Evolutionary conservation across 2,113 vertebrate genomes (phyloP).

Genomic region (Bos indicus): DNA sequence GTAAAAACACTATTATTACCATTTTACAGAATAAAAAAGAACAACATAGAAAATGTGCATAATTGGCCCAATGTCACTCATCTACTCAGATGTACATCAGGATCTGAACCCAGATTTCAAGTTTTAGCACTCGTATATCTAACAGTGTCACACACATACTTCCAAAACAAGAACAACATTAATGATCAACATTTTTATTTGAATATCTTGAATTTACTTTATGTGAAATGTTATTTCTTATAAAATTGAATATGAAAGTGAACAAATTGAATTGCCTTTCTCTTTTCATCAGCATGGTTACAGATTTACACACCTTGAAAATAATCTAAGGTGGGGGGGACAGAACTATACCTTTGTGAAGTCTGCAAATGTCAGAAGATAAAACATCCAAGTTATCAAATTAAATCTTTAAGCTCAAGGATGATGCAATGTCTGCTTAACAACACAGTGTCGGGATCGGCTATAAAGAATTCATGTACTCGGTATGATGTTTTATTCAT

Average conservation of each 20-base stretch:
- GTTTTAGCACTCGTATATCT: background rate
- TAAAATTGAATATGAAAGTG: background rate
- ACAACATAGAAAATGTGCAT: background rate
- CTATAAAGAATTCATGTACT: constrained; percentile 19
- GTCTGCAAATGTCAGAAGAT: background rate
- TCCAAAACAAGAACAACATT: background rate
- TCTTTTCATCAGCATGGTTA: background rate
- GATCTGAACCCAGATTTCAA: background rate
- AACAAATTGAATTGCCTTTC: background rate
- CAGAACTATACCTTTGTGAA: background rate
- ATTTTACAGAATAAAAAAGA: background rate
- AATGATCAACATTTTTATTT: background rate
- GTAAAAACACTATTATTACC: background rate
- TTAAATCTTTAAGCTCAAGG: constrained; percentile 2
- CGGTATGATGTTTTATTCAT: constrained; percentile 33
- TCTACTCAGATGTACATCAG: background rate
- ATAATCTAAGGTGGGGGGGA: background rate
- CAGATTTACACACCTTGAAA: background rate
- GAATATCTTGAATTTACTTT: background rate
- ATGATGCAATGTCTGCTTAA: background rate
- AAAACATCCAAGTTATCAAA: constrained; percentile 3
- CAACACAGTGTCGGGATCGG: background rate
- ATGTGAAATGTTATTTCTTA: background rate
- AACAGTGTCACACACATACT: background rate
- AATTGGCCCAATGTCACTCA: background rate